Evolutionary conservation across 2,113 vertebrate genomes (phyloP), one percentile per base, ranked within the genome.

Genomic region (Rhabdomys dilectus): DNA sequence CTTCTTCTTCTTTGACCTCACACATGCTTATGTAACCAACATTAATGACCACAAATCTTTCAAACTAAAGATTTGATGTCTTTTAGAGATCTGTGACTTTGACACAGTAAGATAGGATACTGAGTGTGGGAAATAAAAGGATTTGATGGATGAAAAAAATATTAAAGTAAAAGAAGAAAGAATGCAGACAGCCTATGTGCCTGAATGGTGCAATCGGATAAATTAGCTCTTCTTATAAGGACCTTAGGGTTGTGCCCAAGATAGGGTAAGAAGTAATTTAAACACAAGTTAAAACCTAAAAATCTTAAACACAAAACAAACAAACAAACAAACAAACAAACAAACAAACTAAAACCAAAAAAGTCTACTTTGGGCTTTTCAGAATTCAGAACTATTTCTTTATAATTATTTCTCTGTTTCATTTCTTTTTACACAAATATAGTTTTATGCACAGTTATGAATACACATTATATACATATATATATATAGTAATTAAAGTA

Each of bases 201-300:
- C 2, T 53, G 42, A 73, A 16, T 9, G 21, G 31, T 9, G 2
- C 34, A 0, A 1, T 21, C 5, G 5, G 1, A 15, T 4, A 9
- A 1, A 0, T 51, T 48, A 72, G 24, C 70, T 76, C 5, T 73
- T n/a, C 12, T 81, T 4, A 73, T 11, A 21, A 45, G 9, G 51
- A 34, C 34, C 11, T 64, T 75, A 82, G 22, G 7, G 13, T 12
- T 56, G 16, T 70, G 34, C 7, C 34, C 24, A 26, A 81, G 77
- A 39, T 26, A 82, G 91, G 22, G 19, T 1, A 1, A 24, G 12
- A 24, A 95, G 3, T 36, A 64, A 56, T 31, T 53, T 53, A 34
- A 51, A n/a, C 16, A 51, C 42, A 60, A 73, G 1, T 66, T 72
- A 31, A 80, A 29, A 0, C 1, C 29, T 66, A 81, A 31, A 31